Percentiles rank a stretch among this genome's conserved stretches.
These are phyloP conservation scores for Dendroctonus valens DNA, from an alignment of 1,140 invertebrate species.

Conservation along the genomic window DNA sequence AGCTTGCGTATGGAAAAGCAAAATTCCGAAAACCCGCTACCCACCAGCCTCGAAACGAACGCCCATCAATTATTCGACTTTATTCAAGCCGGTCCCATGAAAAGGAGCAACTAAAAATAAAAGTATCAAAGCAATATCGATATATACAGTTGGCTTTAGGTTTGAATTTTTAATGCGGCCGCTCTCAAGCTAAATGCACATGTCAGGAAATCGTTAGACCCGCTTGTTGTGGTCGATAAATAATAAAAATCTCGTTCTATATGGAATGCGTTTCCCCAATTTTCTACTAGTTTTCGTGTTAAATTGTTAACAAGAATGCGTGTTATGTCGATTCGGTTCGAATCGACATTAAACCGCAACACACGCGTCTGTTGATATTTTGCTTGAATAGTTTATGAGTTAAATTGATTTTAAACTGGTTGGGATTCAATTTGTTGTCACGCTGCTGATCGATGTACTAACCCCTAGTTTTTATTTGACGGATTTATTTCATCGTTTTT, in stretches of 20 bases:
- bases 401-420: conserved; percentile 41
- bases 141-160: conserved; percentile 9
- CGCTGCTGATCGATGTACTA: conserved; percentile 3
- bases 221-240: conserved; percentile 35
- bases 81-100: conserved; percentile 15
- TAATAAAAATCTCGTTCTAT: conserved; percentile 40
- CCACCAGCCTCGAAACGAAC: conserved; percentile 13
- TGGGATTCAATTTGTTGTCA: conserved; percentile 26
- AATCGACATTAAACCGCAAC: conserved; percentile 43
- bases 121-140: conserved; percentile 33
- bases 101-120: conserved; percentile 19
- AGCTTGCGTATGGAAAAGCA: no score
- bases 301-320: conserved; percentile 43
- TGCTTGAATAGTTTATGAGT: conserved; percentile 40
- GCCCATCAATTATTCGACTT: conserved; percentile 18
- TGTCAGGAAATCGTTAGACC: conserved; percentile 36
- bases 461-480: no score
- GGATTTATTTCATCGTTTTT: no score
- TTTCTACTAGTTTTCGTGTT: conserved; percentile 41
- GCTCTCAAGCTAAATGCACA: conserved; percentile 34
- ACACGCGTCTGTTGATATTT: conserved; percentile 41
- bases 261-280: conserved; percentile 33
- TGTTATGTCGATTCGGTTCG: conserved; percentile 40
- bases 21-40: conserved; percentile 5
- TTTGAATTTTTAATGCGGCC: conserved; percentile 37